Evolutionary conservation across 2,797 vertebrate genomes (phyloP).

Genomic region (Leontocebus nigricollis): DNA sequence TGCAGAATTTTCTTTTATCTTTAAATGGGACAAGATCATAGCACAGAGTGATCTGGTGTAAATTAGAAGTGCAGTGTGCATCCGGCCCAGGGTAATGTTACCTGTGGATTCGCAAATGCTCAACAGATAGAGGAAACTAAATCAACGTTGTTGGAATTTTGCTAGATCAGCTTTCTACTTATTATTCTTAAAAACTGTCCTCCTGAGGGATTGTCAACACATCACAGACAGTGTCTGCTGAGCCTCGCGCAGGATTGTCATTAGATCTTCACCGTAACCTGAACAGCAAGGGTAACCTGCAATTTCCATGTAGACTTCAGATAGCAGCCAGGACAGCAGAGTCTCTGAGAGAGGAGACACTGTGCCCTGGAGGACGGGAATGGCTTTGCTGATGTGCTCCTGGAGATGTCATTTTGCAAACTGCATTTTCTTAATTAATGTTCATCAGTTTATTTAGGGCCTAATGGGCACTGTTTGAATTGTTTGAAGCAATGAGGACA

Average conservation of each 20-base stretch:
- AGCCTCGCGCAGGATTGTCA: background rate
- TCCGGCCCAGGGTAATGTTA: background rate
- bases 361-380: no score
- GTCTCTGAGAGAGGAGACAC: no score
- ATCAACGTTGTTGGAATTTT: no score
- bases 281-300: background rate
- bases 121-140: background rate
- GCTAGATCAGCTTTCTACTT: background rate
- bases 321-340: no score
- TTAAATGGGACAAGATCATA: no score
- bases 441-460: no score
- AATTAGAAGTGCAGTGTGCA: rapidly evolving
- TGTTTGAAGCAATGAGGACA: background rate
- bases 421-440: background rate
- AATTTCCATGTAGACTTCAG: background rate
- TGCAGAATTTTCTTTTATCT: background rate
- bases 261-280: background rate
- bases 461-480: background rate
- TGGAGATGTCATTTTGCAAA: background rate
- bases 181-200: background rate
- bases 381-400: no score
- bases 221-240: no score
- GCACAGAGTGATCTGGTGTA: background rate
- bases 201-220: no score
- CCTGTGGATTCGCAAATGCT: background rate